Percentiles rank a stretch among this genome's conserved stretches.
phyloP scores from a whole-genome alignment of 92 coral and sea anemone species.

The Meandrina meandrites region DNA sequence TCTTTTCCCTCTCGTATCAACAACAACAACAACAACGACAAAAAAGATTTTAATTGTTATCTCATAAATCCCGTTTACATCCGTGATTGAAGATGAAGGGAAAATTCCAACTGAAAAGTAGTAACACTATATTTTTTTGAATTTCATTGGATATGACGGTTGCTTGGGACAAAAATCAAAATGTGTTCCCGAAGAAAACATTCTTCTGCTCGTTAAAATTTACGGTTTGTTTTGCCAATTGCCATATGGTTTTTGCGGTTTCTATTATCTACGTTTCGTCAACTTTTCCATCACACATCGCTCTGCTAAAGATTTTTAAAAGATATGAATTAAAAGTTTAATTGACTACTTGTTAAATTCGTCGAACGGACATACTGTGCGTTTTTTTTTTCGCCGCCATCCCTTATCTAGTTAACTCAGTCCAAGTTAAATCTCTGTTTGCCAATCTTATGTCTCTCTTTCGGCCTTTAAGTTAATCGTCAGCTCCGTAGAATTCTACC shows the following conservation, averaged over 20 bases:
- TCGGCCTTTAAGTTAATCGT: background rate
- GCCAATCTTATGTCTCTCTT: background rate
- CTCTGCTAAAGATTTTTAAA: background rate
- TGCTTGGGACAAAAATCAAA: background rate
- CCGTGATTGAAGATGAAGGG: background rate
- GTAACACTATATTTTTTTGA: background rate
- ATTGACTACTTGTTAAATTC: background rate
- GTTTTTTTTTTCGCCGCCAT: background rate
- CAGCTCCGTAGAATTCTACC: background rate
- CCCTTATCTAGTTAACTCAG: background rate
- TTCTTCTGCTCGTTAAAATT: background rate
- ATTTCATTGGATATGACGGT: background rate
- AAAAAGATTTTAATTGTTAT: background rate
- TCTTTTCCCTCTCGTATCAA: background rate
- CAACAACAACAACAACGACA: background rate
- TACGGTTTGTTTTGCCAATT: background rate
- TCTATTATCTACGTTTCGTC: slow-evolving; percentile 13
- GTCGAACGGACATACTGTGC: background rate
- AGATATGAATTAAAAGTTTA: background rate
- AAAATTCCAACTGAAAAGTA: background rate
- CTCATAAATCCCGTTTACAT: background rate
- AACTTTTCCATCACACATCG: background rate
- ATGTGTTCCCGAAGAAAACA: background rate
- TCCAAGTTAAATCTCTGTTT: background rate
- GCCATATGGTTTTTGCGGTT: slow-evolving; percentile 26